A percentile compares a stretch with the other conserved stretches of the same genome.
These are phyloP conservation scores for Marisa cornuarietis DNA, from an alignment of 1,140 invertebrate species.

Conservation along the genomic window DNA sequence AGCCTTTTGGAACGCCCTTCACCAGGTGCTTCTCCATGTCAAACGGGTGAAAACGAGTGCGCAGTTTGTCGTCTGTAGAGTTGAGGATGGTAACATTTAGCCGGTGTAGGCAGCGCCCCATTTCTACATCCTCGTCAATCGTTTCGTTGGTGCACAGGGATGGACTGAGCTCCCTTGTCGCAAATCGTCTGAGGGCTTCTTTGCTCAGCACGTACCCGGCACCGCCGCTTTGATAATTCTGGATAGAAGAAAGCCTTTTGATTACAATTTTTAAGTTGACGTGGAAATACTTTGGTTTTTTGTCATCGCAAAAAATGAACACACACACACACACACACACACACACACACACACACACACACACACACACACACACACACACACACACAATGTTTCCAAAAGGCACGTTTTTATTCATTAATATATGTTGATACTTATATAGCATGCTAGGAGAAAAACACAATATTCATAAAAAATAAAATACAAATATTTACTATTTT, in stretches of 20 bases:
- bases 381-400: neutral
- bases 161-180: constrained; percentile 69
- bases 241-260: constrained; percentile 31
- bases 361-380: neutral
- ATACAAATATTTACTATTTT: constrained; percentile 67
- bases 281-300: constrained; percentile 45
- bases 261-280: constrained; percentile 63
- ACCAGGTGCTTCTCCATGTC: constrained; percentile 59
- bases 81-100: constrained; percentile 87
- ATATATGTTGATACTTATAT: too few species aligned
- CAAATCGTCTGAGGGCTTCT: constrained; percentile 45
- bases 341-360: neutral
- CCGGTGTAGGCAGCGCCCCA: constrained; percentile 89
- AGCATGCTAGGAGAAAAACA: too few species aligned
- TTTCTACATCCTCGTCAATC: constrained; percentile 91
- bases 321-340: constrained; percentile 7
- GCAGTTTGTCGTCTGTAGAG: constrained; percentile 81
- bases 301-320: neutral
- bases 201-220: constrained; percentile 84
- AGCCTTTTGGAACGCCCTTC: neutral
- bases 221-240: constrained; percentile 52
- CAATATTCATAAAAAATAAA: too few species aligned
- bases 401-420: neutral
- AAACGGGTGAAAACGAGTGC: constrained; percentile 92
- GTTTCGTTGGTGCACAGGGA: constrained; percentile 70